phyloP scores from a whole-genome alignment of 2,113 vertebrate species.

The Neomonachus schauinslandi region DNA sequence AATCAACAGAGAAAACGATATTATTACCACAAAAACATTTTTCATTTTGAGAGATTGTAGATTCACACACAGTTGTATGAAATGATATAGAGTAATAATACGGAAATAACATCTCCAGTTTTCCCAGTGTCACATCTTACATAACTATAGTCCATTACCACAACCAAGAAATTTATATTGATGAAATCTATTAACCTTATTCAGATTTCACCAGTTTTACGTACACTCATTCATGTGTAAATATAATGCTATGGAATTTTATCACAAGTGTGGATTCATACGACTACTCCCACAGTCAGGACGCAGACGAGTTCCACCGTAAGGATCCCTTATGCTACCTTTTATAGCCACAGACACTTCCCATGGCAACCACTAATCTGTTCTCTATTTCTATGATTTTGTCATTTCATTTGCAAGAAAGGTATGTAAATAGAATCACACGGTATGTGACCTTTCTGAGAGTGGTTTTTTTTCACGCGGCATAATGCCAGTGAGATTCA shows the following conservation, averaged over 20 bases:
- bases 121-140: neutral
- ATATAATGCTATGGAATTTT: neutral
- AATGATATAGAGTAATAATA: neutral
- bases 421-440: neutral
- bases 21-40: neutral
- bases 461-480: neutral
- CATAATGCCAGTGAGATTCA: neutral
- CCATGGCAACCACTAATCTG: neutral
- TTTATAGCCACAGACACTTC: neutral
- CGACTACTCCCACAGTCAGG: neutral
- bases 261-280: neutral
- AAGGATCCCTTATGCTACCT: no score
- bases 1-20: neutral
- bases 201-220: neutral
- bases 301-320: neutral
- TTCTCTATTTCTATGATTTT: neutral
- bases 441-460: neutral
- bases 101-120: neutral
- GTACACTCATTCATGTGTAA: neutral
- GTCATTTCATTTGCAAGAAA: slow-evolving; percentile 7
- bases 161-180: neutral
- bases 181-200: neutral
- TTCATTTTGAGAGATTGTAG: neutral
- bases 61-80: neutral
- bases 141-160: neutral